A percentile compares a stretch with the other conserved stretches of the same genome.
Evolutionary conservation across 2,888 invertebrate genomes (phyloP).

Genomic region (Congeria kusceri): DNA sequence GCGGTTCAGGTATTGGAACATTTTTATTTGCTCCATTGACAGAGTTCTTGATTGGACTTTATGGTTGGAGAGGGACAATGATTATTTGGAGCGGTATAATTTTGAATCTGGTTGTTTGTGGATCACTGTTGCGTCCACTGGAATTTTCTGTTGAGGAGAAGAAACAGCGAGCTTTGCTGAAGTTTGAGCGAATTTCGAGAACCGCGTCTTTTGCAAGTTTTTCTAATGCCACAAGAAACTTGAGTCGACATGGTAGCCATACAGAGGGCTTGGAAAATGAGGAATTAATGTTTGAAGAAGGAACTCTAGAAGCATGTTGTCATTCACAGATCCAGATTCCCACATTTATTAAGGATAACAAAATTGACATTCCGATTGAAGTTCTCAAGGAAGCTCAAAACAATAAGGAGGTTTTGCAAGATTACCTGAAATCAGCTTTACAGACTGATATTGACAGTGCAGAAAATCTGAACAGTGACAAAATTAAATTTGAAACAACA

Average conservation of each 20-base stretch:
- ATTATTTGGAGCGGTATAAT: constrained; percentile 82
- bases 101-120: constrained; percentile 82
- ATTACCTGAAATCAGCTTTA: constrained; percentile 46
- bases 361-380: constrained; percentile 64
- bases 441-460: neutral
- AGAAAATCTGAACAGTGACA: constrained; percentile 1
- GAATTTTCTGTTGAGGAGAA: constrained; percentile 75
- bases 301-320: constrained; percentile 61
- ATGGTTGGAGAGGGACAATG: constrained; percentile 84
- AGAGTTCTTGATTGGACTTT: constrained; percentile 79
- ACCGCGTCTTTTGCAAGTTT: constrained; percentile 68
- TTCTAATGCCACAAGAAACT: constrained; percentile 59
- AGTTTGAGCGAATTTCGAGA: constrained; percentile 77
- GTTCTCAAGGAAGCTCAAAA: constrained; percentile 68
- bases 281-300: constrained; percentile 45
- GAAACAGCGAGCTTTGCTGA: constrained; percentile 72
- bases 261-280: constrained; percentile 52
- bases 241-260: constrained; percentile 64
- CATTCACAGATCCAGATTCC: constrained; percentile 93
- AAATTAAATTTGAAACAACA: constrained; percentile 16
- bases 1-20: constrained; percentile 85
- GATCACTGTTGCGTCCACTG: constrained; percentile 81
- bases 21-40: constrained; percentile 83
- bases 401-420: constrained; percentile 57
- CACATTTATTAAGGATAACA: constrained; percentile 88